Conservation (phyloP, 2,113 vertebrate genomes). For the Australoheros scitulus region DNA sequence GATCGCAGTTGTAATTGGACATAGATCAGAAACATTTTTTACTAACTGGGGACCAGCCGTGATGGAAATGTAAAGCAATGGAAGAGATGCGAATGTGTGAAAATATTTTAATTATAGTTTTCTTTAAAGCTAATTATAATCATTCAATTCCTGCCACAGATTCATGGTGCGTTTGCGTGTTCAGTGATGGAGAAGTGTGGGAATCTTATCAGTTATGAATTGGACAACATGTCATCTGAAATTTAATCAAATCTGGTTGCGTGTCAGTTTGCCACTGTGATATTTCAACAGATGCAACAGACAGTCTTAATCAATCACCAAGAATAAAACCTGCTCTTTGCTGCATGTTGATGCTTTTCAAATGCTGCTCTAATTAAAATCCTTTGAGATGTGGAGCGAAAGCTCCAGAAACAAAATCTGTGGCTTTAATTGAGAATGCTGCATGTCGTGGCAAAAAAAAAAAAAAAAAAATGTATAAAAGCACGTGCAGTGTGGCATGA, state of each 20-base stretch:
- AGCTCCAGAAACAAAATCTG: neutral
- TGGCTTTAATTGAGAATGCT: neutral
- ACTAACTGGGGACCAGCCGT: neutral
- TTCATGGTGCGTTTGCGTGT: neutral
- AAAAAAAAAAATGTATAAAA: neutral
- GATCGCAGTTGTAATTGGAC: neutral
- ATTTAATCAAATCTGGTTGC: neutral
- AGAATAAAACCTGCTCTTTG: too few species aligned
- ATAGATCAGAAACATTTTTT: neutral
- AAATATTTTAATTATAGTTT: neutral
- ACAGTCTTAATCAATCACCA: too few species aligned
- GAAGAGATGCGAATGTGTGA: neutral
- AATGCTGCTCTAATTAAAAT: neutral
- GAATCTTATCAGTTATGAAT: neutral
- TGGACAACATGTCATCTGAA: neutral
- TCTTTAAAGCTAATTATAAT: neutral
- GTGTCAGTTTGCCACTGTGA: neutral
- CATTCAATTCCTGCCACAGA: neutral
- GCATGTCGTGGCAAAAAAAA: neutral
- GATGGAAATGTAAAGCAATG: neutral
- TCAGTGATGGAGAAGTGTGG: neutral
- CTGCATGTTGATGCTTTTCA: neutral
- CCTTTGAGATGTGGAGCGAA: neutral
- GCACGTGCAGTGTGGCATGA: neutral
- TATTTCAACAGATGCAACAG: neutral